These are phyloP conservation scores for Tinamus major DNA, from an alignment of 2,797 vertebrate genomes.

Conservation along the genomic window DNA sequence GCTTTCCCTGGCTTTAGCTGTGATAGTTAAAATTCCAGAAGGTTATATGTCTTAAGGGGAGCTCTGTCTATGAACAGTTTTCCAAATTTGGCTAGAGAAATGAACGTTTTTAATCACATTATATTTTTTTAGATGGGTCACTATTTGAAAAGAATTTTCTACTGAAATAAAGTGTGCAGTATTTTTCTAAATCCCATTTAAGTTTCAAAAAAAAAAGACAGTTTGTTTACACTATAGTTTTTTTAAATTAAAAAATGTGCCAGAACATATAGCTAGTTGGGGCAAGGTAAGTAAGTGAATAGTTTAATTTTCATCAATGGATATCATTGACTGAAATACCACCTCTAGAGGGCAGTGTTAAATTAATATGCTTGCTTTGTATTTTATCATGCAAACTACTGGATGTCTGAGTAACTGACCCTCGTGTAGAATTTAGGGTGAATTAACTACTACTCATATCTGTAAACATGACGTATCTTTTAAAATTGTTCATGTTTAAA, in stretches of 20 bases:
- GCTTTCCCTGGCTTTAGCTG: neutral
- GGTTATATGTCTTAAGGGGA: neutral
- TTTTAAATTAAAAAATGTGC: neutral
- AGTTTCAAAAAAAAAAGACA: neutral
- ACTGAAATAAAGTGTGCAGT: neutral
- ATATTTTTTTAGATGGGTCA: neutral
- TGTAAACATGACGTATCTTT: neutral
- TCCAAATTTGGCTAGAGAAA: neutral
- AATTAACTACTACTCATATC: neutral
- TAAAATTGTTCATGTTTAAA: neutral
- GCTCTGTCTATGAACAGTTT: neutral
- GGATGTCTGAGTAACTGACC: neutral
- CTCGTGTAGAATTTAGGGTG: neutral
- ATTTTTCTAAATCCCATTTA: neutral
- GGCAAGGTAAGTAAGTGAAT: neutral
- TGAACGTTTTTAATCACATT: neutral
- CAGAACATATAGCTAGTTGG: neutral
- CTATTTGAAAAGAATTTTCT: neutral
- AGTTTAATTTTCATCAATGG: neutral
- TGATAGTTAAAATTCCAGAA: neutral
- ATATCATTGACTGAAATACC: neutral
- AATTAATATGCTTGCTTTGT: constrained; percentile 58
- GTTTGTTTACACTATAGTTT: neutral
- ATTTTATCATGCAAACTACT: constrained; percentile 38
- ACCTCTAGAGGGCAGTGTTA: constrained; percentile 77